Percentiles rank a stretch among this genome's conserved stretches.
These are phyloP conservation scores for Dyspetes luteomarginatus DNA, from an alignment of 2,888 invertebrate species.

Conservation along the genomic window DNA sequence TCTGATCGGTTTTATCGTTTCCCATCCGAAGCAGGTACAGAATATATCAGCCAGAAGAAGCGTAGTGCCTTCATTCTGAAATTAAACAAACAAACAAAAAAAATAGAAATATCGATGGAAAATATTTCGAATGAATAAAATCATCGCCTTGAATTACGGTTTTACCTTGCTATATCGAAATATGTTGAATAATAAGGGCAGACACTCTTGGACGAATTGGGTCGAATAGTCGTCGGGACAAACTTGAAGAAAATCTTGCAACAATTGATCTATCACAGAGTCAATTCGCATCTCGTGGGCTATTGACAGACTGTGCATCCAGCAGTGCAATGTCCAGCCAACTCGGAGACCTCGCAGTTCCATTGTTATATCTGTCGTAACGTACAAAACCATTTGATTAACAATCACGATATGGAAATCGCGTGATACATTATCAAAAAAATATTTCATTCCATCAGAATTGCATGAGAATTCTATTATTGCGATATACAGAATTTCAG, in stretches of 20 bases:
- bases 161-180: constrained; percentile 94
- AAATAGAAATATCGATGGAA: background rate
- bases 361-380: constrained; percentile 90
- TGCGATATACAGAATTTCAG: too few species aligned
- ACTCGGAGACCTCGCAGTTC: constrained; percentile 94
- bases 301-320: constrained; percentile 95
- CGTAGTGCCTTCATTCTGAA: constrained; percentile 94
- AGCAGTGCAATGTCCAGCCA: constrained; percentile 96
- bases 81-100: constrained; percentile 38
- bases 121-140: constrained; percentile 14
- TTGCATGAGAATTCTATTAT: too few species aligned
- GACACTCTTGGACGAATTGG: constrained; percentile 95
- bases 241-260: constrained; percentile 95
- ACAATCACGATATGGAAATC: constrained; percentile 25
- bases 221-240: constrained; percentile 95
- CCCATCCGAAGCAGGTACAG: constrained; percentile 95
- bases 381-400: constrained; percentile 27
- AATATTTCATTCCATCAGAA: background rate
- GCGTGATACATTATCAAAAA: too few species aligned
- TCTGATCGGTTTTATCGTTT: constrained; percentile 90
- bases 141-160: background rate
- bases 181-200: constrained; percentile 95
- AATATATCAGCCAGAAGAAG: constrained; percentile 94
- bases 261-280: constrained; percentile 93
- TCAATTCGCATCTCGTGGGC: constrained; percentile 94